A percentile compares a stretch with the other conserved stretches of the same genome.
Evolutionary conservation across 2,113 vertebrate genomes (phyloP).

Genomic region (Cyprinodon tularosa): DNA sequence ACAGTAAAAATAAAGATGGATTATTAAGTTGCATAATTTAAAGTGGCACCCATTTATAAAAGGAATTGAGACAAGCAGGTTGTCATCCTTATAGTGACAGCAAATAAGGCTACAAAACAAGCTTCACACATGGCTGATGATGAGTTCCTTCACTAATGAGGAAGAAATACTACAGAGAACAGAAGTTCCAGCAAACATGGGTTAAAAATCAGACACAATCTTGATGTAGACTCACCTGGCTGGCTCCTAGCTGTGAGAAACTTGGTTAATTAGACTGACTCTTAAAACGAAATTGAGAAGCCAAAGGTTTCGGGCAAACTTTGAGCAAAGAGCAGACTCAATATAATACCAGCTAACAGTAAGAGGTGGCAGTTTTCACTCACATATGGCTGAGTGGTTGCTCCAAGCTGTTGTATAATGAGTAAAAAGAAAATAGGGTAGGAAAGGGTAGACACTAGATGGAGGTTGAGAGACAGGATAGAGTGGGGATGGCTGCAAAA

Average conservation of each 20-base stretch:
- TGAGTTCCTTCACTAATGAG: conserved; percentile 46
- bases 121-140: conserved; percentile 50
- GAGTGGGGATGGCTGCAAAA: conserved; percentile 2
- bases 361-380: conserved; percentile 72
- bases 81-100: conserved; percentile 22
- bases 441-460: conserved; percentile 13
- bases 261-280: conserved; percentile 72
- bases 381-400: conserved; percentile 78
- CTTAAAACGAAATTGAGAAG: conserved; percentile 70
- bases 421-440: conserved; percentile 42
- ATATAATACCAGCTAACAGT: conserved; percentile 71
- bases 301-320: conserved; percentile 76
- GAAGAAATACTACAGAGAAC: conserved; percentile 32
- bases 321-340: conserved; percentile 62
- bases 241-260: conserved; percentile 52
- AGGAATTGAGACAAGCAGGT: conserved; percentile 11
- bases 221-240: conserved; percentile 54
- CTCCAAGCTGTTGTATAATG: conserved; percentile 79
- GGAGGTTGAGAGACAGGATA: conserved; percentile 12
- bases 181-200: conserved; percentile 44
- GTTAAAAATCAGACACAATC: conserved; percentile 43
- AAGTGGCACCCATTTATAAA: conserved; percentile 7
- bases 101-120: conserved; percentile 39
- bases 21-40: conserved; percentile 9
- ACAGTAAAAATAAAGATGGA: neutral